Evolutionary conservation across 2,113 vertebrate genomes (phyloP).

Genomic region (Ariopsis seemanni): DNA sequence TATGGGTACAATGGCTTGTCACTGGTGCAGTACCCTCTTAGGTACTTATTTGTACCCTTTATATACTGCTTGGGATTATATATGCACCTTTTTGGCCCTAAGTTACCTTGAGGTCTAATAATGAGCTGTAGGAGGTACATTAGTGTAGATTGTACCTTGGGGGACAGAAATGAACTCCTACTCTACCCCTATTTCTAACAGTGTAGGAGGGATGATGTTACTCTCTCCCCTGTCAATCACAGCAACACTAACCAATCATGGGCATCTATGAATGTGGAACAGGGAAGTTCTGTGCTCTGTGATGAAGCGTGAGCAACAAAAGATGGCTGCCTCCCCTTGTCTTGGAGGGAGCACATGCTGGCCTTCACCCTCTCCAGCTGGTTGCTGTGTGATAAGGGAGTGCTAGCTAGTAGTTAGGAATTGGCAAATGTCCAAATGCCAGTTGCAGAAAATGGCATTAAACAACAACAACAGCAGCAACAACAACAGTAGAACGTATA

Average conservation of each 20-base stretch:
- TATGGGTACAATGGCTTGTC: too few relatives aligned
- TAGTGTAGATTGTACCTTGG: too few relatives aligned
- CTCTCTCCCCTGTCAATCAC: background rate
- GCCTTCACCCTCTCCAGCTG: background rate
- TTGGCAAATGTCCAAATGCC: background rate
- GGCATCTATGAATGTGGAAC: background rate
- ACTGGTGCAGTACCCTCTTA: too few relatives aligned
- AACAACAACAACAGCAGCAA: background rate
- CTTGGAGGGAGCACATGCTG: background rate
- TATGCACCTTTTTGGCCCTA: too few relatives aligned
- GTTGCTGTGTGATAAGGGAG: background rate
- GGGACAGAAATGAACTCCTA: too few relatives aligned
- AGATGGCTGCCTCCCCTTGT: background rate
- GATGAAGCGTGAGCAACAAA: background rate
- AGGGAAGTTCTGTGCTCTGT: background rate
- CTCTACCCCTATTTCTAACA: too few relatives aligned
- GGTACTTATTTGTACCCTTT: too few relatives aligned
- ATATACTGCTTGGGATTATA: too few relatives aligned
- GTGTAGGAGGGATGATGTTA: background rate
- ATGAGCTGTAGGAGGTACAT: too few relatives aligned
- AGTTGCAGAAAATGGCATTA: background rate
- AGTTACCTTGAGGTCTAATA: too few relatives aligned
- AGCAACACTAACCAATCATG: background rate
- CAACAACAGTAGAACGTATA: background rate
- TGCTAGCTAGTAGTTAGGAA: background rate